These are phyloP conservation scores for Halcyon leucocephala DNA, from an alignment of 2,797 vertebrate species.

Conservation along the genomic window DNA sequence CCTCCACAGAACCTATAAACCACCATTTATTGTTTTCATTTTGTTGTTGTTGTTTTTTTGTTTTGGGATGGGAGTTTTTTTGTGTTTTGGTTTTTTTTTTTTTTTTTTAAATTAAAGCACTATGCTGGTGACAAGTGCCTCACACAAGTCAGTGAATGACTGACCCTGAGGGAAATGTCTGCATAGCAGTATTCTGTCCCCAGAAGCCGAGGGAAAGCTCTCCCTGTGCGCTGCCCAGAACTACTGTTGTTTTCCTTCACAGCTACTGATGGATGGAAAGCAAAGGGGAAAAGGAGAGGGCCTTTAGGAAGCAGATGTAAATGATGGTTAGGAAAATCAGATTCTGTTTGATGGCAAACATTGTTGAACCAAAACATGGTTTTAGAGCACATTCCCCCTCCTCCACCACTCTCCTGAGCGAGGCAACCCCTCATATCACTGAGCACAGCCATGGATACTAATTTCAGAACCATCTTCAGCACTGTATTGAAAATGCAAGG, in stretches of 20 bases:
- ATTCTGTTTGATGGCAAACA: background rate
- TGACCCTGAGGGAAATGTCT: background rate
- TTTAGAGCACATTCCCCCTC: background rate
- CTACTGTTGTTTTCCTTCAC: background rate
- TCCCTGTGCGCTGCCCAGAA: background rate
- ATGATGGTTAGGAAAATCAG: background rate
- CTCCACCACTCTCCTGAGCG: background rate
- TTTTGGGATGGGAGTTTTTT: too few species aligned
- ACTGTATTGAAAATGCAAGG: background rate
- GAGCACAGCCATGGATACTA: background rate
- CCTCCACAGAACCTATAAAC: background rate
- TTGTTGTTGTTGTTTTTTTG: too few species aligned
- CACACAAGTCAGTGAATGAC: background rate
- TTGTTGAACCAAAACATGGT: background rate
- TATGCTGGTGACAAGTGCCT: background rate
- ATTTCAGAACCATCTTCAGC: background rate
- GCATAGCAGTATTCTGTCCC: too few species aligned
- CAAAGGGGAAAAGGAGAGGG: background rate
- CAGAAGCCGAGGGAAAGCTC: background rate
- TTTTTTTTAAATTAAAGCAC: background rate
- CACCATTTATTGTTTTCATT: too few species aligned
- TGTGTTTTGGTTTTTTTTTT: fast-evolving
- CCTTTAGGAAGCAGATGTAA: background rate
- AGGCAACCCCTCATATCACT: fast-evolving
- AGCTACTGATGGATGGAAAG: fast-evolving